Base-by-base conservation (phyloP, 2,797 vertebrate genomes). In the Craterocephalus amniculus region DNA sequence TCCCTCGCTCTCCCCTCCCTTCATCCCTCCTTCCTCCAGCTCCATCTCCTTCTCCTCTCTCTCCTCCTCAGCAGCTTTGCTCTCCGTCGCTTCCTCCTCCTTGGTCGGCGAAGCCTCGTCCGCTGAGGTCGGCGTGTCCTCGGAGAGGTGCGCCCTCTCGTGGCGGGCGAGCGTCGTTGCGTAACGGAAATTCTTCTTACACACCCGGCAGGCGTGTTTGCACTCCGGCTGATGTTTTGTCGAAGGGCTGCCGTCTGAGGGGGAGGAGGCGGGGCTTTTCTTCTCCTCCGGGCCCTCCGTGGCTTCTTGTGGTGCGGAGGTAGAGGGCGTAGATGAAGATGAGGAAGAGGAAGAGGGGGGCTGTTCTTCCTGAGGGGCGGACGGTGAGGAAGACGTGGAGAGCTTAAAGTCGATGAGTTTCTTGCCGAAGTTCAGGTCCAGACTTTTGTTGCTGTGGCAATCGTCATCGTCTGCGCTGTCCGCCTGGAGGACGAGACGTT, bases 401-500 rank as follows among this genome's bases (percentile, higher is more conserved):
- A 92, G 89, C 66, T 87, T 93, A 78, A 99, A 97, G 93, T 97
- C 97, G 78, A 99, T 97, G 68, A 97, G 93, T 90, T 97, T 98
- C 86, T 94, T 96, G 85, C 96, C 96, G 4, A 98, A 96, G 92
- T 98, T 96, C 63, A 99, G 95, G 91, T 99, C 97, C 89, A 97
- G 93, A 89, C 96, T 98, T 84, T 96, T 96, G 93, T 97, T 97
- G 95, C 97, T 99, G 84, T 95, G 93, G 2, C 93, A 92, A 87
- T 98, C 96, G 0, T 93, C 93, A 26, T 95, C 94, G 0, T 95
- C 95, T 0, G 90, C 59, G 24, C 82, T 91, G 51, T 92, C 93
- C 11, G 80, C 78, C 60, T 86, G 77, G 0, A 56, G 6, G 29
- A 57, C 14, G 31, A n/a, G 13, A 29, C 26, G 6, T 22, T 26